Conservation (phyloP, 2,797 vertebrate species). For the Pseudochaenichthys georgianus region DNA sequence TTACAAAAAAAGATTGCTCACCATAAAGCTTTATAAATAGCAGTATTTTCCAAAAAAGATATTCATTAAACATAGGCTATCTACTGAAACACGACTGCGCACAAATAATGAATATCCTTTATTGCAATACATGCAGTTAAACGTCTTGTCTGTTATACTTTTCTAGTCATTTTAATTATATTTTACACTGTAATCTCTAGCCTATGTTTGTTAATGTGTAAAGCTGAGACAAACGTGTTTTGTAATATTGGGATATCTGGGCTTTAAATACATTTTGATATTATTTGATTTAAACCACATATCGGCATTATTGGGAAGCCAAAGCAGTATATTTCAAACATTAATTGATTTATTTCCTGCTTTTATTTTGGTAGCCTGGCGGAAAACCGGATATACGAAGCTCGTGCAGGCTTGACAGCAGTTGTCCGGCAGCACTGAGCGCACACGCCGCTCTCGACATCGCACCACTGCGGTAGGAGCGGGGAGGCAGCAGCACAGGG, state of each 20-base stretch:
- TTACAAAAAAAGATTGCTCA: background rate
- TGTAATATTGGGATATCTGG: too few species aligned
- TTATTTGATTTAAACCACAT: too few species aligned
- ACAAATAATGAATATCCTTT: too few species aligned
- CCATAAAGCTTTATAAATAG: background rate
- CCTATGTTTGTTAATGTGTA: too few species aligned
- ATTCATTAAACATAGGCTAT: too few species aligned
- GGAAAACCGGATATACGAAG: slow-evolving; percentile 29
- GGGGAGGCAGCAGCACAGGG: slow-evolving; percentile 54
- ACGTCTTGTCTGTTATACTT: too few species aligned
- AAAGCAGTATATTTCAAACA: background rate
- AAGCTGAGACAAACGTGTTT: too few species aligned
- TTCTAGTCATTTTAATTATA: too few species aligned
- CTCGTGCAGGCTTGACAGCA: slow-evolving; percentile 22
- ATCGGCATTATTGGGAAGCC: background rate
- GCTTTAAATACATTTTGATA: too few species aligned
- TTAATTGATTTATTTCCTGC: fast-evolving
- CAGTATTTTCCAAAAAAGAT: too few species aligned
- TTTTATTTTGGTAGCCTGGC: slow-evolving; percentile 56
- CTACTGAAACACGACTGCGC: background rate
- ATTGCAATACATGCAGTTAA: background rate
- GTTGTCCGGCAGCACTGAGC: slow-evolving; percentile 65
- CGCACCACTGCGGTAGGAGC: slow-evolving; percentile 83
- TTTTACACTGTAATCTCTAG: too few species aligned
- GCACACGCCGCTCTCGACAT: slow-evolving; percentile 72